These are phyloP conservation scores for Todiramphus chloris DNA, from an alignment of 2,113 vertebrate species.

Conservation along the genomic window DNA sequence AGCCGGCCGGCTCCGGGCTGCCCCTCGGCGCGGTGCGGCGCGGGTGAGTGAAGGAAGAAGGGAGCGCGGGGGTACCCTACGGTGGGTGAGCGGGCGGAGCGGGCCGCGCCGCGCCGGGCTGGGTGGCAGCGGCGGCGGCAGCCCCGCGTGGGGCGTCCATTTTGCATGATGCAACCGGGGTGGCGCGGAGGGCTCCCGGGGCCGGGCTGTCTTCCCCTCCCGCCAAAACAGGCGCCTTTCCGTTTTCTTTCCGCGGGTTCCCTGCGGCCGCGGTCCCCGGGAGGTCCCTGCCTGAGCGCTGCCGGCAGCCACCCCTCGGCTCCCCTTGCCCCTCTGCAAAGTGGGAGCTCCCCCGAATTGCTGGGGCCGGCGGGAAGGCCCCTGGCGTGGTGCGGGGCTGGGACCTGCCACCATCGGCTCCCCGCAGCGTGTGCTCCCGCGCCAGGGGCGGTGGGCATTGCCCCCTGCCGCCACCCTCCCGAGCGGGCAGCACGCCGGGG, in stretches of 20 bases:
- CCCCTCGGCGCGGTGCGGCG: not conserved
- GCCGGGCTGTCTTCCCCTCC: not conserved
- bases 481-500: no score
- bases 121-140: not conserved
- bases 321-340: not conserved
- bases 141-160: not conserved
- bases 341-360: not conserved
- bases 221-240: not conserved
- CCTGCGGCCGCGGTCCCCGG: not conserved
- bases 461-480: rapidly evolving
- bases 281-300: not conserved
- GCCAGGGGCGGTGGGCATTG: not conserved
- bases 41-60: not conserved
- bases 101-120: not conserved
- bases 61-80: not conserved
- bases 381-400: not conserved
- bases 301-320: not conserved
- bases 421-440: not conserved
- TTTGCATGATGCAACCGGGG: not conserved
- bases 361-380: not conserved
- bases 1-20: not conserved
- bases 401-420: not conserved
- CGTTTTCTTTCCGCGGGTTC: not conserved
- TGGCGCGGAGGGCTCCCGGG: not conserved
- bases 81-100: not conserved